phyloP scores from a whole-genome alignment of 2,888 invertebrate genomes.

The Neuroscelio doddi region DNA sequence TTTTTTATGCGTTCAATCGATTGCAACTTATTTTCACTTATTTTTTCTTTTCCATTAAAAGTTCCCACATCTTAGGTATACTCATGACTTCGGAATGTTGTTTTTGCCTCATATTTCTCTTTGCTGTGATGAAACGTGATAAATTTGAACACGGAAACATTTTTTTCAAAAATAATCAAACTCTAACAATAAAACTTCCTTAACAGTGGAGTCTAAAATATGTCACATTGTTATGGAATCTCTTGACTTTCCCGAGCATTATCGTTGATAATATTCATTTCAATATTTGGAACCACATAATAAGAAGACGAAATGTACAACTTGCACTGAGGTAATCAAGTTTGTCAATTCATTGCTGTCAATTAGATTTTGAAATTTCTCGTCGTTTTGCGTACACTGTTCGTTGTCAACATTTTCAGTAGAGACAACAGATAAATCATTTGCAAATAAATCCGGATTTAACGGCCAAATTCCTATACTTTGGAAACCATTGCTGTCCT shows the following conservation, averaged over 20 bases:
- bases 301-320: too few relatives aligned
- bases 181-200: neutral
- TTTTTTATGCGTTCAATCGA: too few relatives aligned
- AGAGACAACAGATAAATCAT: neutral
- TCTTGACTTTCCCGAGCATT: too few relatives aligned
- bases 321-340: neutral
- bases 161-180: neutral
- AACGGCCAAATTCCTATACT: conserved; percentile 27
- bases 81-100: conserved; percentile 4
- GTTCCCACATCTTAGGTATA: neutral
- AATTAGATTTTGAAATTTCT: neutral
- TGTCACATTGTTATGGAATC: too few relatives aligned
- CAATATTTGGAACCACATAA: too few relatives aligned
- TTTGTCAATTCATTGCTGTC: neutral
- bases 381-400: neutral
- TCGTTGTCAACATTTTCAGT: conserved; percentile 1
- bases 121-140: neutral
- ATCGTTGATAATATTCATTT: too few relatives aligned
- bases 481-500: conserved; percentile 27
- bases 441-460: conserved; percentile 1
- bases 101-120: conserved; percentile 1
- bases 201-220: neutral
- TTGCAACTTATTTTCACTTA: too few relatives aligned
- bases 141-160: neutral
- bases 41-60: neutral